Percentiles rank a stretch among this genome's conserved stretches.
Conservation (phyloP, 37 sponge, comb jelly and placozoan genomes). For the Theonella swinhoei region DNA sequence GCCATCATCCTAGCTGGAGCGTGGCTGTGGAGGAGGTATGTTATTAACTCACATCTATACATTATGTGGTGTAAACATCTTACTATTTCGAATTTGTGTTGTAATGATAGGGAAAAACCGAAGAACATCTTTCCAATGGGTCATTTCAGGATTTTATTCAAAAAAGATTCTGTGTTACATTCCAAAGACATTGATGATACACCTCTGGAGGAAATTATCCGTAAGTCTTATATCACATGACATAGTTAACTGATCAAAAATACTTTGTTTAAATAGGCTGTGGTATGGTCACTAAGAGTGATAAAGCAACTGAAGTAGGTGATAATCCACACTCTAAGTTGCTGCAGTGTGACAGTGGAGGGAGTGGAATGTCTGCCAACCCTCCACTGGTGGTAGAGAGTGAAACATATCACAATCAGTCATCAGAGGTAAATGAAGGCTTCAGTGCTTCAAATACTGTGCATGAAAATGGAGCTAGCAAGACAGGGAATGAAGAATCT, state of each 20-base stretch:
- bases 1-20: background rate
- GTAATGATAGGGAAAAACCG: background rate
- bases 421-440: no score
- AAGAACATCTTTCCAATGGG: background rate
- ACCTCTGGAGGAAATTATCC: background rate
- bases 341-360: background rate
- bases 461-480: background rate
- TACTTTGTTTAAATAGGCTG: no score
- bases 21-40: background rate
- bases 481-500: background rate
- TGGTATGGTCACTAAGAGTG: background rate
- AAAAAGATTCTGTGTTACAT: background rate
- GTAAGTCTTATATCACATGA: background rate
- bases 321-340: background rate
- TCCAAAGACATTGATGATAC: background rate
- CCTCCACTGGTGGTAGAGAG: no score
- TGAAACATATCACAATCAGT: no score
- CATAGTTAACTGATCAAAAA: no score
- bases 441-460: no score
- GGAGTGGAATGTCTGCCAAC: no score
- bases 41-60: background rate
- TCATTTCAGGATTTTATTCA: background rate
- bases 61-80: background rate
- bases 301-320: background rate
- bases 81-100: background rate